phyloP scores from a whole-genome alignment of 2,888 invertebrate genomes.

The Unio pictorum region DNA sequence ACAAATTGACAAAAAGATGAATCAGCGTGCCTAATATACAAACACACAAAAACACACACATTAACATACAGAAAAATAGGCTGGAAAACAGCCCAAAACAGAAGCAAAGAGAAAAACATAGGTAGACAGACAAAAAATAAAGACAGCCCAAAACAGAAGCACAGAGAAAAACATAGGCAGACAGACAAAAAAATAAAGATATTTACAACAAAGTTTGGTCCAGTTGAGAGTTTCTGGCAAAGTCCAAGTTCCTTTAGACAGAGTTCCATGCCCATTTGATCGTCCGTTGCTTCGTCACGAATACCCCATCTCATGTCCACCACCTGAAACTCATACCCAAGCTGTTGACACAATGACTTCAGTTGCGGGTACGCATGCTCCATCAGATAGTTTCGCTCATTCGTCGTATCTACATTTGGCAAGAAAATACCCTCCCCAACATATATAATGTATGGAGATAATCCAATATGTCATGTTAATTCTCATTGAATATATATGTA shows the following conservation, averaged over 20 bases:
- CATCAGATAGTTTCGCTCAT: conserved; percentile 62
- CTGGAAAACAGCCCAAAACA: background rate
- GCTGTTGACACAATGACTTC: conserved; percentile 56
- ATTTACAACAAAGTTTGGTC: conserved; percentile 64
- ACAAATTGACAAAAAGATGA: too few species aligned
- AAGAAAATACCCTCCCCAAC: background rate
- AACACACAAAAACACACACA: too few species aligned
- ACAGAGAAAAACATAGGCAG: background rate
- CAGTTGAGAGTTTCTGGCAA: conserved; percentile 61
- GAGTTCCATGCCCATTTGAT: conserved; percentile 61
- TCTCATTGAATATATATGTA: too few species aligned
- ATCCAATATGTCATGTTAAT: too few species aligned
- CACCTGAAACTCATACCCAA: conserved; percentile 65
- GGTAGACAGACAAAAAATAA: background rate
- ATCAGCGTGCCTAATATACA: too few species aligned
- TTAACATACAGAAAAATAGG: too few species aligned
- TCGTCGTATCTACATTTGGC: conserved; percentile 49
- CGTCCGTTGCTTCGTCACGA: conserved; percentile 60
- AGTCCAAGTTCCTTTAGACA: conserved; percentile 57
- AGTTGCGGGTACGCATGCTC: conserved; percentile 55
- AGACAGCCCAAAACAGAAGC: background rate
- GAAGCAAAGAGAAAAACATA: background rate
- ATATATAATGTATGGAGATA: too few species aligned
- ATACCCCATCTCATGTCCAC: conserved; percentile 67
- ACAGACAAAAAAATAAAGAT: background rate